Percentiles rank a stretch among this genome's conserved stretches.
Conservation (phyloP, 1,140 invertebrate species). For the Meloidogyne hapla region DNA sequence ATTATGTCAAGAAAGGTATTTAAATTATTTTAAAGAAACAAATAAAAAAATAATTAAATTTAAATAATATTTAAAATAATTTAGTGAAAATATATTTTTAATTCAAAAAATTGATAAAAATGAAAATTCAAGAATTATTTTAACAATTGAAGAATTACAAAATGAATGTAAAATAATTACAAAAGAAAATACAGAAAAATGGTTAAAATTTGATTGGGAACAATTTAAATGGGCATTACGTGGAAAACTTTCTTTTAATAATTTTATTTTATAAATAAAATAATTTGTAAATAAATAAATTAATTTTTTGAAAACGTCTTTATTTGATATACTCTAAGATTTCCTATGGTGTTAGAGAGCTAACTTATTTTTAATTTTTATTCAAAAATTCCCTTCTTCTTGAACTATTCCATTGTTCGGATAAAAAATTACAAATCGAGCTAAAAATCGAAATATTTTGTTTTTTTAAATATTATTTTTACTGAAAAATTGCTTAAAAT, state of each 20-base stretch:
- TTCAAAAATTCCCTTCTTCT: too few species aligned
- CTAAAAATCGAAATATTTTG: too few species aligned
- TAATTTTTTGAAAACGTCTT: not conserved
- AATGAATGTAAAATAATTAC: not conserved
- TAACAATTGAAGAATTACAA: not conserved
- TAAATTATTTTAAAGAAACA: not conserved
- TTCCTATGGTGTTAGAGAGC: too few species aligned
- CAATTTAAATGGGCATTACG: conserved; percentile 1
- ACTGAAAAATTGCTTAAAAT: too few species aligned
- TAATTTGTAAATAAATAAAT: not conserved
- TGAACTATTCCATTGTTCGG: too few species aligned
- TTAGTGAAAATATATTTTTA: not conserved
- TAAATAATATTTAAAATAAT: not conserved
- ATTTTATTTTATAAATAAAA: not conserved
- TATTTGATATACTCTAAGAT: too few species aligned
- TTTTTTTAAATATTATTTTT: too few species aligned
- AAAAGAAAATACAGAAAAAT: not conserved
- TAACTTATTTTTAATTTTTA: too few species aligned
- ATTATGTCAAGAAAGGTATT: not conserved
- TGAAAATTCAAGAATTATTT: not conserved
- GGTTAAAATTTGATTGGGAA: not conserved
- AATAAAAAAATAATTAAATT: not conserved
- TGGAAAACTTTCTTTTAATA: not conserved
- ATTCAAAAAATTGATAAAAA: not conserved
- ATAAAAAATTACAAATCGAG: too few species aligned